Percentiles rank a stretch among this genome's conserved stretches.
Conservation (phyloP, 2,797 vertebrate species). For the Gorsachius magnificus region DNA sequence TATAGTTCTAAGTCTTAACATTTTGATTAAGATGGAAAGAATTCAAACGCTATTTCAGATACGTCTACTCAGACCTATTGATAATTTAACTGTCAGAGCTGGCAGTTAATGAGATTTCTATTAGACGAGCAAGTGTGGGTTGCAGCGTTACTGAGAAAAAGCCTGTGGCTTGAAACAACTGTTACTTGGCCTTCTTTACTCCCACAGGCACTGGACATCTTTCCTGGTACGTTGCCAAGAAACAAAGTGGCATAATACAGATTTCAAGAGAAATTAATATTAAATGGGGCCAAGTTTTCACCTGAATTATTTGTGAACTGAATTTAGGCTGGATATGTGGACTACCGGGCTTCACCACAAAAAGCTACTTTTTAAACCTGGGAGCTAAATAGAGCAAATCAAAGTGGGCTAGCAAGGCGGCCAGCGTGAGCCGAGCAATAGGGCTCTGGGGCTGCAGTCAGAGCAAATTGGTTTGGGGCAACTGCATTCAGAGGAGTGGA, state of each 20-base stretch:
- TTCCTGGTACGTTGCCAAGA: not conserved
- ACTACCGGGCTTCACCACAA: not conserved
- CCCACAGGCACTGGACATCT: not conserved
- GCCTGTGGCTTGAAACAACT: not conserved
- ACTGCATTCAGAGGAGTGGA: not conserved
- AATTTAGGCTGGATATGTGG: not conserved
- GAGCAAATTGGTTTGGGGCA: not conserved
- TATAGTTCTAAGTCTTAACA: not conserved
- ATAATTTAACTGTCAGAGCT: not conserved
- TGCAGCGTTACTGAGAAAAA: not conserved
- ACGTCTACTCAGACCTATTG: not conserved
- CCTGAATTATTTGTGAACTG: not conserved
- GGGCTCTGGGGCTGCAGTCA: not conserved
- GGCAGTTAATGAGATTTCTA: not conserved
- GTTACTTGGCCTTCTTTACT: not conserved
- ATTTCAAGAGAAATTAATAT: not conserved
- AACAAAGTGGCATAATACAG: not conserved
- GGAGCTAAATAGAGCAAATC: not conserved
- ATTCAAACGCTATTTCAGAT: not conserved
- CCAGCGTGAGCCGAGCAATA: rapidly evolving
- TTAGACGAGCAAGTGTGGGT: not conserved
- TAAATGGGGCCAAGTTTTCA: not conserved
- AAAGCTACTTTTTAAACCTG: not conserved
- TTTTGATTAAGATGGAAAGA: not conserved
- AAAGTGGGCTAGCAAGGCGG: not conserved